Percentiles rank a stretch among this genome's conserved stretches.
These are phyloP conservation scores for Craniophora ligustri DNA, from an alignment of 2,888 invertebrate species.

Conservation along the genomic window DNA sequence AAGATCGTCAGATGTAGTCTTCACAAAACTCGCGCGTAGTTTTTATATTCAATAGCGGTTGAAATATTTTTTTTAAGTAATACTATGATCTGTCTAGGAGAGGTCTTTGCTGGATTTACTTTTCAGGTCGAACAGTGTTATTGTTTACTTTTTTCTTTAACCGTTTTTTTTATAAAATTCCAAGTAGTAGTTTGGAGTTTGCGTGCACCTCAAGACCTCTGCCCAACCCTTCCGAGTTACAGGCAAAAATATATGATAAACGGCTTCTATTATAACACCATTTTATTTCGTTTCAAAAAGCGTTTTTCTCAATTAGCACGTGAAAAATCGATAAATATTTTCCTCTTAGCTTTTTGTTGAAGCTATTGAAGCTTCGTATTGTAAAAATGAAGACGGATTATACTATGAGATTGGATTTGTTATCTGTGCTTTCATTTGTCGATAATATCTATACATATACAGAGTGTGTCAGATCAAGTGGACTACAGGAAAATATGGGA, in stretches of 20 bases:
- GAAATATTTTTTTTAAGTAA: no score
- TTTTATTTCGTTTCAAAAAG: not conserved
- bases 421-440: conserved; percentile 14
- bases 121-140: no score
- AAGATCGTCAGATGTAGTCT: conserved; percentile 17
- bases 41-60: conserved; percentile 10
- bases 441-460: not conserved
- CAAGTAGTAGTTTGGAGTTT: no score
- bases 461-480: no score
- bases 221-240: no score
- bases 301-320: conserved; percentile 6
- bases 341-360: conserved; percentile 3
- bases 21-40: conserved; percentile 6
- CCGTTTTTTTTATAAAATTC: no score
- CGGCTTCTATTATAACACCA: not conserved
- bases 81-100: no score
- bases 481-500: no score
- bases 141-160: no score
- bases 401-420: conserved; percentile 16
- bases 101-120: no score
- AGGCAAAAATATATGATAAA: no score
- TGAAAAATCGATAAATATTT: conserved; percentile 2
- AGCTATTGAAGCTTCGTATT: conserved; percentile 10
- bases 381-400: conserved; percentile 5
- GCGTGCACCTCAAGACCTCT: no score